Evolutionary conservation across 2,113 vertebrate species (phyloP).

Genomic region (Marcusenius ussheri): DNA sequence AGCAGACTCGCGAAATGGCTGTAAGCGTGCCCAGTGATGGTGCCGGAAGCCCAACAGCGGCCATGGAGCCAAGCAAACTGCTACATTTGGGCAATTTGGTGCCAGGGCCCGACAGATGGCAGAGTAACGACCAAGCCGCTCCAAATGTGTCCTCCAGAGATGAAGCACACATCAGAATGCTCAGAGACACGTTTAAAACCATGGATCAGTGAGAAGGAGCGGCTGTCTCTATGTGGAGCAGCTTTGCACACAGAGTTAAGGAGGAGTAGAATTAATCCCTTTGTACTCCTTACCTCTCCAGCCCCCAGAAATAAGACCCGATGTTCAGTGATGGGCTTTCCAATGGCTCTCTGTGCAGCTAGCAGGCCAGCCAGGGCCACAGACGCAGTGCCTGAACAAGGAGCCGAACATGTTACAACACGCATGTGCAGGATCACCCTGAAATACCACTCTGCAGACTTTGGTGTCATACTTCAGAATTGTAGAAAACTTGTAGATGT

Average conservation of each 20-base stretch:
- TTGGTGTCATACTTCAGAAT: no score
- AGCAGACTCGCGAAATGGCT: neutral
- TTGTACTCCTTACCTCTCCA: constrained; percentile 74
- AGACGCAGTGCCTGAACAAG: constrained; percentile 75
- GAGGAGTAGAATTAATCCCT: neutral
- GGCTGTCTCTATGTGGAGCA: no score
- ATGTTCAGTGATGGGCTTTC: constrained; percentile 79
- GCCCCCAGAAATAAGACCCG: constrained; percentile 89
- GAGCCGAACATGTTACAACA: constrained; percentile 17
- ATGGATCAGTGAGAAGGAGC: neutral
- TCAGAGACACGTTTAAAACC: neutral
- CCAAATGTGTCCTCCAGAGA: neutral
- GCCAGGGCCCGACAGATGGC: neutral
- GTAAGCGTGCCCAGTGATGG: neutral
- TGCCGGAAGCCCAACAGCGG: no score
- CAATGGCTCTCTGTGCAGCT: constrained; percentile 72
- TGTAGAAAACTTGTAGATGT: neutral
- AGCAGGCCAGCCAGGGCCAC: constrained; percentile 88
- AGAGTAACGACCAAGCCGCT: neutral
- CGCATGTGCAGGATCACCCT: neutral
- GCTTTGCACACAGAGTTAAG: neutral
- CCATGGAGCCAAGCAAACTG: neutral
- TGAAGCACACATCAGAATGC: neutral
- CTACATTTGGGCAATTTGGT: neutral
- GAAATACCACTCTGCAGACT: neutral